phyloP scores from a whole-genome alignment of 37 sponge, comb jelly and placozoan species.

The Mnemiopsis leidyi region DNA sequence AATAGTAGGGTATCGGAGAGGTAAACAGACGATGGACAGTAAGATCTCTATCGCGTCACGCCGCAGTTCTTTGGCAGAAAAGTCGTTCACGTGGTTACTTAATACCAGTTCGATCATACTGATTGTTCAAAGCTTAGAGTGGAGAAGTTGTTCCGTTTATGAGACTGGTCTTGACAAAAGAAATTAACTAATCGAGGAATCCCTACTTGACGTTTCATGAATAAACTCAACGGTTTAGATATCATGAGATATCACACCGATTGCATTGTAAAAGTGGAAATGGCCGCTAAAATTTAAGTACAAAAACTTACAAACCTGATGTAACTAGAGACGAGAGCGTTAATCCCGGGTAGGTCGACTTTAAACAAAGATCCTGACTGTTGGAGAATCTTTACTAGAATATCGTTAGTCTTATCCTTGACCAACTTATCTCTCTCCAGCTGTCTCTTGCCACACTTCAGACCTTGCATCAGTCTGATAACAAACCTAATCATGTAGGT shows the following conservation, averaged over 20 bases:
- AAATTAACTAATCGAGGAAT: too few species aligned
- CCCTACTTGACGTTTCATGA: too few species aligned
- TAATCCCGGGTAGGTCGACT: slow-evolving; percentile 34
- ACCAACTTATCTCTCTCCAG: not conserved
- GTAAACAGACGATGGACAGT: slow-evolving; percentile 34
- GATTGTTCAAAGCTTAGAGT: too few species aligned
- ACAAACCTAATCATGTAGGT: slow-evolving; percentile 12
- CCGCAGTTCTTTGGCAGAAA: not conserved
- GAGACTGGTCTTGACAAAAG: too few species aligned
- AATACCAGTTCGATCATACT: not conserved
- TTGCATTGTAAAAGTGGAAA: too few species aligned
- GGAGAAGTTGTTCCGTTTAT: too few species aligned
- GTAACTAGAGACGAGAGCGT: slow-evolving; percentile 30
- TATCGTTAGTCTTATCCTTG: not conserved
- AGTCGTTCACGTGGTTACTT: not conserved
- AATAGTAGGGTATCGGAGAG: slow-evolving; percentile 49
- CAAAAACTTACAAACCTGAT: too few species aligned
- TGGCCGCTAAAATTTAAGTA: too few species aligned
- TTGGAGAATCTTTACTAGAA: slow-evolving; percentile 27
- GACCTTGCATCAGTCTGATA: slow-evolving; percentile 22
- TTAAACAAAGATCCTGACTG: slow-evolving; percentile 15
- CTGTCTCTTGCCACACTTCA: slow-evolving; percentile 19
- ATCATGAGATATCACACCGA: too few species aligned
- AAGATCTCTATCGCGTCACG: slow-evolving; percentile 46
- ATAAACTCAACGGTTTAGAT: too few species aligned